Conservation (phyloP, 2,797 vertebrate genomes). For the Furcifer pardalis region DNA sequence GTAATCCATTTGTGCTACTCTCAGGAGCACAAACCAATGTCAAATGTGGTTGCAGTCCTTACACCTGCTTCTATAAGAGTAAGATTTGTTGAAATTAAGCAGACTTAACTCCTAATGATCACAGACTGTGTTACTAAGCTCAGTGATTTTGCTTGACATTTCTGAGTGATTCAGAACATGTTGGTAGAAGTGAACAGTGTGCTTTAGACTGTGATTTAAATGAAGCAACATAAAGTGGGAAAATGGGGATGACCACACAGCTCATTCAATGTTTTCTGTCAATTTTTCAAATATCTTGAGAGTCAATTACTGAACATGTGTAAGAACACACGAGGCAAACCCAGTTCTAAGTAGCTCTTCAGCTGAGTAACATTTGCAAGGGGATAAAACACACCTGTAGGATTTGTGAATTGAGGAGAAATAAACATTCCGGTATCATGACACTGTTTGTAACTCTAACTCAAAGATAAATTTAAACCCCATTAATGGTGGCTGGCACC, state of each 20-base stretch:
- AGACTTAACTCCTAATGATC: background rate
- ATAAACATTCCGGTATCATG: background rate
- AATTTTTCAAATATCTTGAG: constrained; percentile 29
- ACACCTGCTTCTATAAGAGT: background rate
- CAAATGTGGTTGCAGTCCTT: background rate
- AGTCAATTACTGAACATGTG: background rate
- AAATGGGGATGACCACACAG: constrained; percentile 6
- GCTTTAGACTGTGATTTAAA: constrained; percentile 31
- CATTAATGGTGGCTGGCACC: constrained; percentile 13
- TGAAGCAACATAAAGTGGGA: constrained; percentile 47
- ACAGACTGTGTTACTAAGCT: background rate
- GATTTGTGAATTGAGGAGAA: background rate
- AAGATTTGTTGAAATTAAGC: background rate
- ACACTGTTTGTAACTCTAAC: background rate
- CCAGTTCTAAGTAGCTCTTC: constrained; percentile 29
- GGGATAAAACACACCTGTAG: no score
- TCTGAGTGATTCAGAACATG: constrained; percentile 45
- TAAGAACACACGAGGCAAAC: constrained; percentile 56
- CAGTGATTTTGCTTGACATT: constrained; percentile 12
- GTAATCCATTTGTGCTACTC: constrained; percentile 33
- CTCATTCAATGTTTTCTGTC: constrained; percentile 50
- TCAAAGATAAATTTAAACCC: background rate
- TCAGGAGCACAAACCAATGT: background rate
- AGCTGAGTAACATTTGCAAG: constrained; percentile 24
- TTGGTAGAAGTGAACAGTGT: constrained; percentile 41